phyloP scores from a whole-genome alignment of 1,140 invertebrate species.

The Rhizoglyphus robini region DNA sequence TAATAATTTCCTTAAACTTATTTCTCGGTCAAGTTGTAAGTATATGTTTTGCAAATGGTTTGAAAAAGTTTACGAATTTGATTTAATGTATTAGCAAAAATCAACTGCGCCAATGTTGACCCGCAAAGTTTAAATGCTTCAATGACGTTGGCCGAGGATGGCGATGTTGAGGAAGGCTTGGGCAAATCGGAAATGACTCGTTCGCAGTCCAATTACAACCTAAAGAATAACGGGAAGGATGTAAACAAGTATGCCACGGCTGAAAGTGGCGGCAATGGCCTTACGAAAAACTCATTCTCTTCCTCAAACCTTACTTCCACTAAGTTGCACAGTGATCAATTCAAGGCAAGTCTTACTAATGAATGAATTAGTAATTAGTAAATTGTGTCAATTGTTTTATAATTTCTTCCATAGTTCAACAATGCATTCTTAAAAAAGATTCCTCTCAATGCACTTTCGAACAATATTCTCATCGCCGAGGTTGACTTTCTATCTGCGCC shows the following conservation, averaged over 20 bases:
- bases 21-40: slow-evolving; percentile 31
- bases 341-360: not conserved
- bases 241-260: not conserved
- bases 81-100: not conserved
- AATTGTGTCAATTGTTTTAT: slow-evolving; percentile 28
- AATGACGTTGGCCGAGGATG: slow-evolving; percentile 18
- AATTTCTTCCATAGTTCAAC: slow-evolving; percentile 50
- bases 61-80: no score
- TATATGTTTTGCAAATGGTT: not conserved
- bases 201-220: not conserved
- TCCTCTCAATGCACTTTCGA: slow-evolving; percentile 82
- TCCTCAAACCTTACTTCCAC: slow-evolving; percentile 14
- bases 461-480: slow-evolving; percentile 93
- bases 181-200: slow-evolving; percentile 1
- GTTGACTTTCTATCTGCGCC: slow-evolving; percentile 87
- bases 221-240: not conserved
- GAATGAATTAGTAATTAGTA: slow-evolving; percentile 28
- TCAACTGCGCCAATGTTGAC: not conserved
- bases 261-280: not conserved
- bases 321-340: not conserved
- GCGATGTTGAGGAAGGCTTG: not conserved
- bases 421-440: slow-evolving; percentile 92
- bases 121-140: not conserved
- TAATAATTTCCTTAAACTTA: slow-evolving; percentile 57
- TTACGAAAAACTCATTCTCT: slow-evolving; percentile 8